phyloP scores from a whole-genome alignment of 2,888 invertebrate genomes.

The Eupithecia subfuscata region DNA sequence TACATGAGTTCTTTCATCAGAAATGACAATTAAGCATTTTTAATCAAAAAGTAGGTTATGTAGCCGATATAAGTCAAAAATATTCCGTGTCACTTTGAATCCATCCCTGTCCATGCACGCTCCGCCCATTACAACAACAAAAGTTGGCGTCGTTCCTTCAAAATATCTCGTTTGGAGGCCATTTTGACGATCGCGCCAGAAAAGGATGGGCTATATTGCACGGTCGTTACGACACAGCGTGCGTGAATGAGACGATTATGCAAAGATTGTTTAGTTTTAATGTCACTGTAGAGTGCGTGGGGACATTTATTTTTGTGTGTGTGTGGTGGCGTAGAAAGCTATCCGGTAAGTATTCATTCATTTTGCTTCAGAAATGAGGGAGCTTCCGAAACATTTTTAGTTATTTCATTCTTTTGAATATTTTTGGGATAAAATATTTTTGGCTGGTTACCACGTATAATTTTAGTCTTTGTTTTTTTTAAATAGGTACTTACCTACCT shows the following conservation, averaged over 20 bases:
- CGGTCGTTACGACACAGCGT: slow-evolving; percentile 63
- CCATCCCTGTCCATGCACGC: slow-evolving; percentile 75
- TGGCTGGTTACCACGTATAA: neutral
- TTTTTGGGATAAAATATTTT: neutral
- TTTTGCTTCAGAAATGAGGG: slow-evolving; percentile 12
- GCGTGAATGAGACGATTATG: slow-evolving; percentile 83
- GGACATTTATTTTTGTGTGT: slow-evolving; percentile 60
- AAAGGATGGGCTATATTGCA: slow-evolving; percentile 64
- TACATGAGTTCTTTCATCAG: neutral
- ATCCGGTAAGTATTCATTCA: slow-evolving; percentile 33
- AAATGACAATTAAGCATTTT: neutral
- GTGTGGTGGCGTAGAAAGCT: slow-evolving; percentile 47
- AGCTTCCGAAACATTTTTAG: neutral
- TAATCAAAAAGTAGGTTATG: too few relatives aligned
- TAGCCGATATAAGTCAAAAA: neutral
- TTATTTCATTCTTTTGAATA: slow-evolving; percentile 3
- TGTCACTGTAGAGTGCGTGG: slow-evolving; percentile 69
- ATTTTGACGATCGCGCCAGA: slow-evolving; percentile 81
- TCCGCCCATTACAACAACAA: slow-evolving; percentile 84
- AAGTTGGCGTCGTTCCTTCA: slow-evolving; percentile 83
- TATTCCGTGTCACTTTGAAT: slow-evolving; percentile 47
- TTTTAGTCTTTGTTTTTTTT: neutral
- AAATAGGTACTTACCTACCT: too few relatives aligned
- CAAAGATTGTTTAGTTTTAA: slow-evolving; percentile 82
- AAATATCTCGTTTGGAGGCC: slow-evolving; percentile 84